These are phyloP conservation scores for Hiodon alosoides DNA, from an alignment of 2,113 vertebrate genomes.

Conservation along the genomic window DNA sequence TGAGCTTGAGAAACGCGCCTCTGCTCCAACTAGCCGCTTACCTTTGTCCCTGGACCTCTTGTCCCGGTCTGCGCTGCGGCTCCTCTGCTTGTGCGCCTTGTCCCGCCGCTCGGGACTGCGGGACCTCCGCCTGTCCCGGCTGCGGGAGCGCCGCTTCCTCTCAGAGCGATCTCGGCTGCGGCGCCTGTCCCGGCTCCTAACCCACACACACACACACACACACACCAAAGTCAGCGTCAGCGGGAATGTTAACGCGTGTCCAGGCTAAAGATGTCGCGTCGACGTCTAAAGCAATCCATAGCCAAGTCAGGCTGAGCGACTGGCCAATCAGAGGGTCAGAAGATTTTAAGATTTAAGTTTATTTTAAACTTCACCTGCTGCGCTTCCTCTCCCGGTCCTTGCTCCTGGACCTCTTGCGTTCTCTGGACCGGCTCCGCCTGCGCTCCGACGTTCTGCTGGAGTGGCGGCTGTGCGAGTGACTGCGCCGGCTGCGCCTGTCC, in stretches of 20 bases:
- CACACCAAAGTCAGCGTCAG: conserved; percentile 83
- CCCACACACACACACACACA: not conserved
- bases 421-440: conserved; percentile 71
- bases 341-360: not conserved
- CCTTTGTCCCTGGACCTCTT: conserved; percentile 95
- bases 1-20: too few relatives aligned
- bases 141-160: conserved; percentile 87
- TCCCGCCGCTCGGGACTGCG: conserved; percentile 77
- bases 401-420: conserved; percentile 90
- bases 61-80: conserved; percentile 80
- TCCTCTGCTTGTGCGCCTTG: conserved; percentile 84
- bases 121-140: conserved; percentile 81
- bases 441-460: conserved; percentile 1
- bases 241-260: not conserved
- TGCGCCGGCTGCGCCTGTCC: not conserved
- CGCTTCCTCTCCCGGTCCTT: conserved; percentile 79
- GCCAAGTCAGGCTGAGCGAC: conserved; percentile 51
- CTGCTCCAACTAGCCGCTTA: conserved; percentile 33
- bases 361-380: conserved; percentile 70
- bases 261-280: too few relatives aligned
- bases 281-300: too few relatives aligned
- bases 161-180: conserved; percentile 80
- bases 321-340: conserved; percentile 54
- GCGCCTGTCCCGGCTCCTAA: conserved; percentile 75
- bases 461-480: not conserved